Evolutionary conservation across 2,888 invertebrate genomes (phyloP).

Genomic region (Drosophila stalkeri): DNA sequence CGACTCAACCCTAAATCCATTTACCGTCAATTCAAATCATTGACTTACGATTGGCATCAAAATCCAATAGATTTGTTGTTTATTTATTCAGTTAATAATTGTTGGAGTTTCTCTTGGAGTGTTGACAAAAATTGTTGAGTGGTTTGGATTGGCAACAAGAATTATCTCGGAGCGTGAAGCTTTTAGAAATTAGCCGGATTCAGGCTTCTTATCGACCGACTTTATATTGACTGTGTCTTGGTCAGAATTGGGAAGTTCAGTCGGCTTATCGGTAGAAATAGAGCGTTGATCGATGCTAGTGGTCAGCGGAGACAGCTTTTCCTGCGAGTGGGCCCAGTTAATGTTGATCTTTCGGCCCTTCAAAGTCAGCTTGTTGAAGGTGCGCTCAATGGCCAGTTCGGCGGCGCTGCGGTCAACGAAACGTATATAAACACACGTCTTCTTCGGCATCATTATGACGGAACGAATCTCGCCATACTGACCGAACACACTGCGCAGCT

Average conservation of each 20-base stretch:
- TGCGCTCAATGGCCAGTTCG: neutral
- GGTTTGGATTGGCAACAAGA: neutral
- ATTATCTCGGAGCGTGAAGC: neutral
- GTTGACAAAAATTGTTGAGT: neutral
- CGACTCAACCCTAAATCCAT: no score
- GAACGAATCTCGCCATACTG: neutral
- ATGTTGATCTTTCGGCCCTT: neutral
- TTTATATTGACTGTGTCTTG: no score
- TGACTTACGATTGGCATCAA: no score
- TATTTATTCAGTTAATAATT: neutral
- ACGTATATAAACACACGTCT: neutral
- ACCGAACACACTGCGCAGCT: neutral
- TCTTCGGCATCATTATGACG: neutral
- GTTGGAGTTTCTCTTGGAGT: neutral
- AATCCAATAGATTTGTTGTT: neutral
- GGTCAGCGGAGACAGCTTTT: rapidly evolving
- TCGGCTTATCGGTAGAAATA: no score
- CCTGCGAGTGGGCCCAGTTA: neutral
- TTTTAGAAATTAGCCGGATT: neutral
- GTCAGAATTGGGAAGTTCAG: no score
- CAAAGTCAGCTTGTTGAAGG: neutral
- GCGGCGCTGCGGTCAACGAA: neutral
- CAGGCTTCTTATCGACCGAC: no score
- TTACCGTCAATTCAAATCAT: no score
- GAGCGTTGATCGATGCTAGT: neutral